A percentile compares a stretch with the other conserved stretches of the same genome.
phyloP scores from a whole-genome alignment of 2,888 invertebrate genomes.

The Frankliniella intonsa region DNA sequence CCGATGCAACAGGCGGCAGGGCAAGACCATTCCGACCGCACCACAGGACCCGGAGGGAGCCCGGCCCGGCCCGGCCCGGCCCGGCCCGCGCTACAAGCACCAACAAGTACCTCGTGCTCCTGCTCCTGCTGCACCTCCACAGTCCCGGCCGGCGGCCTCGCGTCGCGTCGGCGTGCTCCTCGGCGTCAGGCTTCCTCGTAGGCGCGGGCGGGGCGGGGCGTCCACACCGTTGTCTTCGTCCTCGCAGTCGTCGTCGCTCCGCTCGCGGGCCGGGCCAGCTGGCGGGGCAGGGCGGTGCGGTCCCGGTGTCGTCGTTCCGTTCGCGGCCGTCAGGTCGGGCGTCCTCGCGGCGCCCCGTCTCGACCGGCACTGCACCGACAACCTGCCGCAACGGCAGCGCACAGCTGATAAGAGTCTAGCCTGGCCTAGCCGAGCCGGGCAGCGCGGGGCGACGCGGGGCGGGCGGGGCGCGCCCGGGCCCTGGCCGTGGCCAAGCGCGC shows the following conservation, averaged over 20 bases:
- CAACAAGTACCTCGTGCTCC: background rate
- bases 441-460: background rate
- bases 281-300: background rate
- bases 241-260: background rate
- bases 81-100: too few relatives aligned
- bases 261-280: background rate
- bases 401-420: background rate
- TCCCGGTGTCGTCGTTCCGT: background rate
- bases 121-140: background rate
- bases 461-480: background rate
- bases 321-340: background rate
- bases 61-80: background rate
- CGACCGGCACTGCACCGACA: background rate
- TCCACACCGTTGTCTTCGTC: background rate
- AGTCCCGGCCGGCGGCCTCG: too few relatives aligned
- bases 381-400: background rate
- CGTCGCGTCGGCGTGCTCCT: too few relatives aligned
- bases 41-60: too few relatives aligned
- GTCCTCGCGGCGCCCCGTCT: background rate
- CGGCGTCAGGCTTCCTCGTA: too few relatives aligned
- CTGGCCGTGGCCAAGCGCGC: too few relatives aligned
- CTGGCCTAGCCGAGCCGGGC: background rate
- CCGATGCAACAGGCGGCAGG: too few relatives aligned
- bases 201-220: too few relatives aligned
- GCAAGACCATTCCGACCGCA: too few relatives aligned